These are phyloP conservation scores for Hormaphis cornu DNA, from an alignment of 1,140 invertebrate species.

Conservation along the genomic window DNA sequence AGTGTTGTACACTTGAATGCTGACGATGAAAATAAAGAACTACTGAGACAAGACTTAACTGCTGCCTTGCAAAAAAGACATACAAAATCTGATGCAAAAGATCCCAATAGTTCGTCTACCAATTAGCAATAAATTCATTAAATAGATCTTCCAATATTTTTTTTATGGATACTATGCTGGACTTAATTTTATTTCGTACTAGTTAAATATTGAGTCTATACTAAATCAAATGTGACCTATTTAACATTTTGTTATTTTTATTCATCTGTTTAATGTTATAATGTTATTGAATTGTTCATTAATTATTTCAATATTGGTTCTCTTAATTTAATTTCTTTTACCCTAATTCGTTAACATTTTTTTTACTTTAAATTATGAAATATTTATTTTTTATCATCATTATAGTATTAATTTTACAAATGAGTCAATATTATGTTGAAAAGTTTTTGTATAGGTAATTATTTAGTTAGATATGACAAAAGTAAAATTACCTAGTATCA, in stretches of 20 bases:
- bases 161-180: not conserved
- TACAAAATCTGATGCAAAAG: conserved; percentile 43
- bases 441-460: not conserved
- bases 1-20: conserved; percentile 68
- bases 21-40: conserved; percentile 71
- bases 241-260: conserved; percentile 2
- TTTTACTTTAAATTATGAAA: not conserved
- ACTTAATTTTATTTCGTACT: conserved; percentile 1
- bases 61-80: conserved; percentile 68
- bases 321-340: not conserved
- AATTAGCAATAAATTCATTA: conserved; percentile 12
- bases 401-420: no score
- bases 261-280: conserved; percentile 1
- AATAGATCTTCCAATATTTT: conserved; percentile 23
- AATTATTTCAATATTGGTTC: not conserved
- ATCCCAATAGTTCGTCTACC: conserved; percentile 8
- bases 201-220: not conserved
- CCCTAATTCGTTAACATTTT: not conserved
- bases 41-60: conserved; percentile 76
- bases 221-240: not conserved
- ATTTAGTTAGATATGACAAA: not conserved
- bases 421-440: no score
- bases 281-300: not conserved
- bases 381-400: not conserved
- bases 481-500: not conserved